These are phyloP conservation scores for Steatocranus sp. DNA, from an alignment of 2,797 vertebrate genomes.

Conservation along the genomic window DNA sequence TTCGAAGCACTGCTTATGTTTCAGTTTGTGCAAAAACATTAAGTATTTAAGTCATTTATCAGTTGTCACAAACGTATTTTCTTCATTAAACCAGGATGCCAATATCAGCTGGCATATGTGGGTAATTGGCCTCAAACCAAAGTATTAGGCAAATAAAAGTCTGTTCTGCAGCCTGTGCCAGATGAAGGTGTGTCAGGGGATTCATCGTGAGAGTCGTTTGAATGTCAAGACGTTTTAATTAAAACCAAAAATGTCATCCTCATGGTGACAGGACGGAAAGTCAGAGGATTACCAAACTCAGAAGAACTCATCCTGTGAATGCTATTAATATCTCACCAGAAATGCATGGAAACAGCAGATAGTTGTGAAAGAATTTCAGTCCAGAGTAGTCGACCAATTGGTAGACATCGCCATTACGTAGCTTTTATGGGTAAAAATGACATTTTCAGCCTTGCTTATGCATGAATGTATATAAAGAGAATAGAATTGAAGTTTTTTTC, in stretches of 20 bases:
- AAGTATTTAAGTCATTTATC: neutral
- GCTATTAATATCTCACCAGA: neutral
- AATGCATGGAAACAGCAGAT: neutral
- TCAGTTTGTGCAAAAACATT: neutral
- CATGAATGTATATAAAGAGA: neutral
- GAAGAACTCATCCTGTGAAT: neutral
- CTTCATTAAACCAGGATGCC: neutral
- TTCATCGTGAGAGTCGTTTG: neutral
- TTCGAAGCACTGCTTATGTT: neutral
- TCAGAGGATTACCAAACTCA: neutral
- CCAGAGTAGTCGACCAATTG: neutral
- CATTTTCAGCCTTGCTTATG: neutral
- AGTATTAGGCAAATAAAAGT: neutral
- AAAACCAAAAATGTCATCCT: neutral
- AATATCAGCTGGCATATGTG: neutral
- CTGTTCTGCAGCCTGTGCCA: neutral
- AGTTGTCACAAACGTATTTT: neutral
- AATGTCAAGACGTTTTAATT: neutral
- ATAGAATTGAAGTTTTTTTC: neutral
- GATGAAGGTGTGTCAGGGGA: neutral
- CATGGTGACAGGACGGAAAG: neutral
- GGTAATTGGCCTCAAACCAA: neutral
- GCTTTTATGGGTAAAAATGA: neutral
- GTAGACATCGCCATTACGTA: rapidly evolving
- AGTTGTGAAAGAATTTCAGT: neutral